phyloP scores from a whole-genome alignment of 2,113 vertebrate species.

The Gavia stellata region DNA sequence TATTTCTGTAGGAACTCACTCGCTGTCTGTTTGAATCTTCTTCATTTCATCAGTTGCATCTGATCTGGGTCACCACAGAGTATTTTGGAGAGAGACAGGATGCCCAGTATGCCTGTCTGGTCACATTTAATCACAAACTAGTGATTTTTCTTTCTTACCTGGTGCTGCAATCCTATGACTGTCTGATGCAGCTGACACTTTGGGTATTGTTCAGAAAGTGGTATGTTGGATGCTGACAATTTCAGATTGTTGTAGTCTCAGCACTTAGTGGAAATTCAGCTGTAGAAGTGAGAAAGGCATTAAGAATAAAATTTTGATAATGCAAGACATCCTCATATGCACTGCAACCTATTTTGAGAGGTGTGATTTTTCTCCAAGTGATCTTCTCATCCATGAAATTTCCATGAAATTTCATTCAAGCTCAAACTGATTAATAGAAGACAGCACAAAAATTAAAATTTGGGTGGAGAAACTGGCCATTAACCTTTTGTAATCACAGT shows the following conservation, averaged over 20 bases:
- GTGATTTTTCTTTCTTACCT: constrained; percentile 13
- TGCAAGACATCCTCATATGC: not conserved
- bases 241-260: not conserved
- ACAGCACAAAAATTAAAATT: not conserved
- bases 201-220: not conserved
- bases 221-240: not conserved
- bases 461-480: not conserved
- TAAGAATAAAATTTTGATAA: not conserved
- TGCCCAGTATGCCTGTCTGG: not conserved
- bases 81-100: not conserved
- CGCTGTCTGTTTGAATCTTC: constrained; percentile 17
- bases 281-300: not conserved
- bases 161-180: not conserved
- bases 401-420: not conserved
- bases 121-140: constrained; percentile 18
- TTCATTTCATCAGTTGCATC: constrained; percentile 9
- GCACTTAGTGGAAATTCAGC: not conserved
- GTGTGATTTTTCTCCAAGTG: not conserved
- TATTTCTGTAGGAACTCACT: constrained; percentile 5
- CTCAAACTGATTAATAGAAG: not conserved
- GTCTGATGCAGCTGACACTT: not conserved
- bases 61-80: not conserved
- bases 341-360: not conserved
- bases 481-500: not conserved
- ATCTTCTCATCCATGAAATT: not conserved